phyloP scores from a whole-genome alignment of 1,140 invertebrate genomes.

The Tyrophagus putrescentiae region DNA sequence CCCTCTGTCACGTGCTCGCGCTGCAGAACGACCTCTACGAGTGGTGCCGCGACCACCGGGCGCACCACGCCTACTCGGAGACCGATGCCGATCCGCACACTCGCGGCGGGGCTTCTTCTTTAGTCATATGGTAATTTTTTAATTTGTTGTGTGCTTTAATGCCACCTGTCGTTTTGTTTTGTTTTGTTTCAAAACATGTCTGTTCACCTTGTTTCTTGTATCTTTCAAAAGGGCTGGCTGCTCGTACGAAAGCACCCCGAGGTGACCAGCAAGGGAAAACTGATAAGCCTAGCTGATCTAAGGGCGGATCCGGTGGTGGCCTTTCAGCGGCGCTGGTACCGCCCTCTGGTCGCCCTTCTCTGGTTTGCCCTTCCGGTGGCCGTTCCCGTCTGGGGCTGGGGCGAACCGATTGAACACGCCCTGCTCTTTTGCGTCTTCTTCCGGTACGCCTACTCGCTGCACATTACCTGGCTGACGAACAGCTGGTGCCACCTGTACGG shows the following conservation, averaged over 20 bases:
- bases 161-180: too few species aligned
- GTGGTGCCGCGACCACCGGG: conserved; percentile 83
- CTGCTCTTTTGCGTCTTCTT: conserved; percentile 36
- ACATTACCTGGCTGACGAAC: conserved; percentile 38
- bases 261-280: conserved; percentile 65
- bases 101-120: conserved; percentile 90
- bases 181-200: too few species aligned
- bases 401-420: conserved; percentile 34
- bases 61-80: conserved; percentile 91
- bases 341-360: conserved; percentile 33
- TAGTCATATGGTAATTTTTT: conserved; percentile 74
- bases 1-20: conserved; percentile 61
- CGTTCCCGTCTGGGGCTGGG: conserved; percentile 38
- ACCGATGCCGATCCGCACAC: conserved; percentile 93
- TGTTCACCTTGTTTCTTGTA: too few species aligned
- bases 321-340: conserved; percentile 54
- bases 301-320: conserved; percentile 59
- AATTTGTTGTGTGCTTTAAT: too few species aligned
- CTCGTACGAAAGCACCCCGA: conserved; percentile 67
- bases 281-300: conserved; percentile 69
- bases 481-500: conserved; percentile 38
- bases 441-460: conserved; percentile 35
- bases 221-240: conserved; percentile 87
- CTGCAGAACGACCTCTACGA: conserved; percentile 84
- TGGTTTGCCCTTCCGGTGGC: conserved; percentile 38